A percentile compares a stretch with the other conserved stretches of the same genome.
Evolutionary conservation across 2,797 vertebrate species (phyloP).

Genomic region (Poecilia velifera): DNA sequence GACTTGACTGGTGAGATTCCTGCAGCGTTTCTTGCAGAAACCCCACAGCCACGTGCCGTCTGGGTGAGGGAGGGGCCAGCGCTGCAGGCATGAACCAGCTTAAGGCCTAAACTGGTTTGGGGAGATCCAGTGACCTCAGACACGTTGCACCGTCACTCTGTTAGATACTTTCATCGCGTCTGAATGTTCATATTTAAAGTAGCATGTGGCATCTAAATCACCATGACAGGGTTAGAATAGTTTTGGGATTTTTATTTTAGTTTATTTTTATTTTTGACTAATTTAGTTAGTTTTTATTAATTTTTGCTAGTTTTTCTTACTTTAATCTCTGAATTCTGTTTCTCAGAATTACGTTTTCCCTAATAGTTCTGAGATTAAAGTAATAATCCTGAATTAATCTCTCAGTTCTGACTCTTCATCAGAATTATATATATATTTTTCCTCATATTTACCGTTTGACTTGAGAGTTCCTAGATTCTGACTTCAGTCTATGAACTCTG

Average conservation of each 20-base stretch:
- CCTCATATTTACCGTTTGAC: no score
- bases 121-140: conserved; percentile 58
- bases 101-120: conserved; percentile 69
- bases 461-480: no score
- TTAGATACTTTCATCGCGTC: conserved; percentile 7
- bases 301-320: not conserved
- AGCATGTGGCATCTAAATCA: not conserved
- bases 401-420: not conserved
- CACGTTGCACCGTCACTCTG: not conserved
- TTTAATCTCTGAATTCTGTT: no score
- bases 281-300: no score
- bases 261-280: no score
- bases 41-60: conserved; percentile 33
- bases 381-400: not conserved
- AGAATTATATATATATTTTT: not conserved
- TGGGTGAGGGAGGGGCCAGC: conserved; percentile 38
- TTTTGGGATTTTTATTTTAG: no score
- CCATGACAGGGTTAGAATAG: no score
- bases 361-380: not conserved
- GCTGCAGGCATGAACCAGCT: conserved; percentile 41
- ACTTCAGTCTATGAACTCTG: not conserved
- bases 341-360: no score
- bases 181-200: conserved; percentile 19
- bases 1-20: conserved; percentile 81
- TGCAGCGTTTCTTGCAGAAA: conserved; percentile 47